Conservation (phyloP, 2,797 vertebrate species). For the Hafferia zeledoni region DNA sequence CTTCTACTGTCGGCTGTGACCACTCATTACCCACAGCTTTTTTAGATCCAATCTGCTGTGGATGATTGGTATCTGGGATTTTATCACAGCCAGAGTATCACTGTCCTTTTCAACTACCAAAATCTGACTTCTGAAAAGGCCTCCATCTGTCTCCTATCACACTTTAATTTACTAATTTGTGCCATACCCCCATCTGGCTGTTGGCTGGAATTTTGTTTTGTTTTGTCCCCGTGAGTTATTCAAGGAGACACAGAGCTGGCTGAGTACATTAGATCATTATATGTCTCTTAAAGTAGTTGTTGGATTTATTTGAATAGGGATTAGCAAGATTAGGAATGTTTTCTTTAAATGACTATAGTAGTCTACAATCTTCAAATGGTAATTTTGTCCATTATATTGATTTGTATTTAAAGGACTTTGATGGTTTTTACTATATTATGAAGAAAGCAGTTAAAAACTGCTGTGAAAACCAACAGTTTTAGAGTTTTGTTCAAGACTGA, state of each 20-base stretch:
- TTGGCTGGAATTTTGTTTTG: constrained; percentile 10
- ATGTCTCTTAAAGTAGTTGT: constrained; percentile 5
- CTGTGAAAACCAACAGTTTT: background rate
- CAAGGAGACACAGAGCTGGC: constrained; percentile 11
- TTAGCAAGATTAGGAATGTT: constrained; percentile 35
- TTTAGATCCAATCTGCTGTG: background rate
- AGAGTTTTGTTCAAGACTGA: constrained; percentile 14
- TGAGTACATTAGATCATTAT: constrained; percentile 19
- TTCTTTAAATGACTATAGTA: constrained; percentile 19
- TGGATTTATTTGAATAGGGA: constrained; percentile 41
- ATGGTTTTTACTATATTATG: background rate
- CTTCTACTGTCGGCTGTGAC: background rate
- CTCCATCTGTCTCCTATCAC: background rate
- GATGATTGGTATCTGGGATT: background rate
- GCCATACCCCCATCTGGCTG: constrained; percentile 15
- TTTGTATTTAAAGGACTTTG: constrained; percentile 5
- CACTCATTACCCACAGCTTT: background rate
- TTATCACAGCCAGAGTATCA: background rate
- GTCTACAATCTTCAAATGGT: constrained; percentile 16
- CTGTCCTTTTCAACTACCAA: background rate
- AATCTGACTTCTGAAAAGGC: constrained; percentile 11
- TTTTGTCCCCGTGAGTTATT: constrained; percentile 31
- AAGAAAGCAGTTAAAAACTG: constrained; percentile 9
- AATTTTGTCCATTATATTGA: constrained; percentile 37
- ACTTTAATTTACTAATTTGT: constrained; percentile 20